phyloP scores from a whole-genome alignment of 64 coral and sea anemone genomes.

The Orbicella faveolata region DNA sequence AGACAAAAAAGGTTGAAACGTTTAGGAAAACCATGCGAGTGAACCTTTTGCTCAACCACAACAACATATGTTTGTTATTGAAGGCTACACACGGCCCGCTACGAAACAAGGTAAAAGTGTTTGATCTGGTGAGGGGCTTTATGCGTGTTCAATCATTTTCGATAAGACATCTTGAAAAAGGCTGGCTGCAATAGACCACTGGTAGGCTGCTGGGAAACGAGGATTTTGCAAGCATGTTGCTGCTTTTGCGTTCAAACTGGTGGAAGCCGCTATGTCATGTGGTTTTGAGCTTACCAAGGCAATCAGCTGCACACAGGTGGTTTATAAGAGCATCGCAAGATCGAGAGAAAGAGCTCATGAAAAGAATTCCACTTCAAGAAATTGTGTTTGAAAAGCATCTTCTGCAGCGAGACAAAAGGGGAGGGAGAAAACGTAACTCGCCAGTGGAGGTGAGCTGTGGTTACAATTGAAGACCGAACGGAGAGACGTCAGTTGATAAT shows the following conservation, averaged over 20 bases:
- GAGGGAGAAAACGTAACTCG: constrained; percentile 48
- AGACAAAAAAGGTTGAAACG: constrained; percentile 49
- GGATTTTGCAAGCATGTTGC: neutral
- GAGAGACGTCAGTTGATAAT: constrained; percentile 23
- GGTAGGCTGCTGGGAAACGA: constrained; percentile 45
- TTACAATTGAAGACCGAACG: constrained; percentile 43
- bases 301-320: constrained; percentile 49
- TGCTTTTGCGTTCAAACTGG: constrained; percentile 46
- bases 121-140: constrained; percentile 29
- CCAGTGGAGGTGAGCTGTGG: constrained; percentile 35
- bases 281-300: constrained; percentile 32
- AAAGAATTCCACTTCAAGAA: neutral
- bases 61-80: constrained; percentile 34
- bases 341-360: neutral
- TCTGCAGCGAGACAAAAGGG: constrained; percentile 23
- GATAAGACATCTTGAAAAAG: constrained; percentile 6
- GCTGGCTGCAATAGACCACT: constrained; percentile 26
- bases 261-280: constrained; percentile 53
- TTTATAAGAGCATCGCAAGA: constrained; percentile 59
- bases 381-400: constrained; percentile 64
- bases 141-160: neutral
- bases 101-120: constrained; percentile 57
- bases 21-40: constrained; percentile 21
- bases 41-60: constrained; percentile 2
- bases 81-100: constrained; percentile 62